Base-by-base conservation (phyloP, 2,888 invertebrate species). In the Dolichomitus sp. region DNA sequence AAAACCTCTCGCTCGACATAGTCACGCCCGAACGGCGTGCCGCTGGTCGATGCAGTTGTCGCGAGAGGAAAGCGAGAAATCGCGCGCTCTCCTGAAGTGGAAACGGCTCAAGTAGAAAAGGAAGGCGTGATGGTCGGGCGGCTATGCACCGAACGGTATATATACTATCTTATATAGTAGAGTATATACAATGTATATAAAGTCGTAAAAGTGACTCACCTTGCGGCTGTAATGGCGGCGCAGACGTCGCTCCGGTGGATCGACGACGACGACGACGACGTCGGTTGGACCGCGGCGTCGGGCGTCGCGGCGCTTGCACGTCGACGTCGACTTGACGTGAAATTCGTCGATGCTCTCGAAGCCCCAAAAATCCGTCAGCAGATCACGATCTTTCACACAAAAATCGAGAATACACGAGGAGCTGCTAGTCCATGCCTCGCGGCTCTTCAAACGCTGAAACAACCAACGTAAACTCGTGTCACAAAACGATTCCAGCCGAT, bases 221-320 rank as follows among this genome's bases (percentile, higher is more conserved):
- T 93, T 92, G 89, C 93, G 93, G 93, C 93, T 93, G 92, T 91
- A 88, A 86, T 78, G 85, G 85, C 86, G 89, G 83, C 85, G 89
- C 87, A 89, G 90, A 90, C 89, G 89, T 91, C 91, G 92, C 90
- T 91, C 92, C 84, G 85, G 48, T 73, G 74, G 42, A 73, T 84
- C 87, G 86, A 83, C 88, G 86, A 81, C 79, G 83, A 61, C 61
- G 74, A 73, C 73, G 76, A 76, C 57, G 61, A 37, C 80, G 79
- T 54, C 76, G 75, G 14, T 45, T 63, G 75, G 76, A 83, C 66
- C 87, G 87, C 84, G 86, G 82, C 83, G 87, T 77, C 82, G 77
- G 40, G 73, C 84, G 84, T 81, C 83, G 84, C 86, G 88, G 84
- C 85, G 86, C 69, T 85, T 78, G 76, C 83, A 78, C 83, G 81